Evolutionary conservation across 2,888 invertebrate species (phyloP).

Genomic region (Netelia melanura): DNA sequence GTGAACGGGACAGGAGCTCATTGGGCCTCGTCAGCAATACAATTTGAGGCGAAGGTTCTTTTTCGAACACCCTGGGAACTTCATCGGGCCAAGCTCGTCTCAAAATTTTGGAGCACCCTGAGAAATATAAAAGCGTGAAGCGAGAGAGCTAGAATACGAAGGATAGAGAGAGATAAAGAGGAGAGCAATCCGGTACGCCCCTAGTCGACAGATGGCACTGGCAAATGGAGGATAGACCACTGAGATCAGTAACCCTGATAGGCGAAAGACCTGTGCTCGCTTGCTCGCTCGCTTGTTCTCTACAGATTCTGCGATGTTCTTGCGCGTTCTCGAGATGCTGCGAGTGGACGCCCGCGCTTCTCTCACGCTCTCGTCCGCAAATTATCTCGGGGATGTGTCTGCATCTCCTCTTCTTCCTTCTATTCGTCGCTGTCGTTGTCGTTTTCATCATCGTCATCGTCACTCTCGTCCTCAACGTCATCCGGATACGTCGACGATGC

Average conservation of each 20-base stretch:
- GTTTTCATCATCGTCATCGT: background rate
- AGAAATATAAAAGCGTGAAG: slow-evolving; percentile 25
- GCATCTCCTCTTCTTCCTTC: slow-evolving; percentile 4
- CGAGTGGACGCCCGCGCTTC: slow-evolving; percentile 28
- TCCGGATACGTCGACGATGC: too few relatives aligned
- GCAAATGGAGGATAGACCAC: slow-evolving; percentile 77
- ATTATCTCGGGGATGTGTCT: slow-evolving; percentile 30
- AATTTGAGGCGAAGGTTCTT: slow-evolving; percentile 44
- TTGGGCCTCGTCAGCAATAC: slow-evolving; percentile 27
- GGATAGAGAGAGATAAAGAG: background rate
- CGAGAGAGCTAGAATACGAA: background rate
- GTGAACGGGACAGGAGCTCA: slow-evolving; percentile 23
- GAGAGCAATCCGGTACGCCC: slow-evolving; percentile 57
- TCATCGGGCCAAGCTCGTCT: background rate
- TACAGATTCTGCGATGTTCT: slow-evolving; percentile 24
- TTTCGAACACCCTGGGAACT: slow-evolving; percentile 1
- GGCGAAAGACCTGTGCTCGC: slow-evolving; percentile 75
- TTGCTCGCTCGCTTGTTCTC: background rate
- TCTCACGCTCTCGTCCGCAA: slow-evolving; percentile 46
- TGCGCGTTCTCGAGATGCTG: slow-evolving; percentile 27
- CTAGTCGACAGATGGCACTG: slow-evolving; percentile 80
- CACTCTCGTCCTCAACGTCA: background rate
- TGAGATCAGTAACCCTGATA: slow-evolving; percentile 81
- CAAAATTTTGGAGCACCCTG: slow-evolving; percentile 60
- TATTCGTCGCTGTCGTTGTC: background rate